Base-by-base conservation (phyloP, 2,113 vertebrate genomes). In the Cephalophus harveyi region DNA sequence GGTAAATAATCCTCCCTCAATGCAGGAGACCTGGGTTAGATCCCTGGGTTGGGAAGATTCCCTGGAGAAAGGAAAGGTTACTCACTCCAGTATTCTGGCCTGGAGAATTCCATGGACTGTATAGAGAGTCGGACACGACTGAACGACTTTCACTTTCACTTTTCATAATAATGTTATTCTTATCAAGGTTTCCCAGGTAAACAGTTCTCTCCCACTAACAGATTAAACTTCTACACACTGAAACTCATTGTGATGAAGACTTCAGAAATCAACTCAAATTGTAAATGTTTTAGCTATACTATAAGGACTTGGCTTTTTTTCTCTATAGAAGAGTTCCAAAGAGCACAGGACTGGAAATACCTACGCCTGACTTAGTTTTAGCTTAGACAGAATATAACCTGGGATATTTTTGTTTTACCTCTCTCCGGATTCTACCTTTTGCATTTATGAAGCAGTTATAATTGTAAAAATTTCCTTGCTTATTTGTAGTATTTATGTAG, bases 191-290 rank as follows among this genome's bases (percentile, higher is more conserved):
- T 27, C 36, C 30, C 21, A 19, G 59, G 46, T 78, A 94, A 96
- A 83, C n/a, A 87, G 43, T 85, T 86, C 33, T 95, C 14, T 95
- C 13, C n/a, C 17, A 33, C 28, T 92, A 19, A 79, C 50, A 59
- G 36, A 85, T 64, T 86, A 52, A 50, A 71, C 2, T 93, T 92
- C n/a, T 92, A 16, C 12, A 62, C 25, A 17, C 23, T 74, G 43
- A 91, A 57, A 36, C 6, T 94, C 12, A 46, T 11, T 59, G 50
- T n/a, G 50, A 36, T 59, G 21, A 74, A 76, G 3, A 40, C 59
- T 97, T 95, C 40, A 87, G 48, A 97, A 95, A 91, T 83, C 23
- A 91, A 16, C 7, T 46, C n/a, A 95, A 85, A 11, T 46, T 89
- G 11, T 71, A 40, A 85, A 43, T 50, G 27, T 5, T 71, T 46